Percentiles rank a stretch among this genome's conserved stretches.
Conservation (phyloP, 53 echinoderm and acorn worm species). For the Arbacia lixula region DNA sequence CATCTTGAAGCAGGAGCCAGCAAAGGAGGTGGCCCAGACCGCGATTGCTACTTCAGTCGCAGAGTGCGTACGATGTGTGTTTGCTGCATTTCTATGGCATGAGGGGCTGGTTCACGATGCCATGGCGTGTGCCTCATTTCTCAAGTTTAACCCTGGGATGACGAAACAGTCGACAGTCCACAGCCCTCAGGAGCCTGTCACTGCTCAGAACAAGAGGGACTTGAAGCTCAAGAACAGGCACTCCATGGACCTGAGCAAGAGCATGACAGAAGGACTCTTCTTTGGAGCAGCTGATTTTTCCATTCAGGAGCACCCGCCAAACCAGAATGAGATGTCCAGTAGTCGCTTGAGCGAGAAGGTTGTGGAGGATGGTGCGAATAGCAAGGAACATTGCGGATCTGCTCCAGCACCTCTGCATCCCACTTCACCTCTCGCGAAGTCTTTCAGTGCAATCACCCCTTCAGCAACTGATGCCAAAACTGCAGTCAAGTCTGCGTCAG, state of each 20-base stretch:
- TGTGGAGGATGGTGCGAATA: not conserved
- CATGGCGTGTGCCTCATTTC: constrained; percentile 96
- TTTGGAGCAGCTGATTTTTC: constrained; percentile 57
- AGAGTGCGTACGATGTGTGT: constrained; percentile 86
- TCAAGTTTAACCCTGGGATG: constrained; percentile 86
- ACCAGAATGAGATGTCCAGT: constrained; percentile 71
- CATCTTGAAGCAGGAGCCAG: constrained; percentile 66
- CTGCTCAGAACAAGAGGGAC: constrained; percentile 57
- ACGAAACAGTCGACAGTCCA: constrained; percentile 71
- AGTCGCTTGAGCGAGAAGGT: constrained; percentile 32
- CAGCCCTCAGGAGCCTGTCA: constrained; percentile 59
- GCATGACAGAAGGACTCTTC: constrained; percentile 71
- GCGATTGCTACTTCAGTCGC: constrained; percentile 93
- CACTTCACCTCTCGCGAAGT: constrained; percentile 37
- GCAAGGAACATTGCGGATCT: constrained; percentile 2
- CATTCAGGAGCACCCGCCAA: constrained; percentile 59
- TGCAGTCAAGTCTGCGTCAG: constrained; percentile 62
- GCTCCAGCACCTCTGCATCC: not conserved
- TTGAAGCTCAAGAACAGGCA: constrained; percentile 93
- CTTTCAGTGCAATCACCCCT: constrained; percentile 29
- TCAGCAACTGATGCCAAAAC: constrained; percentile 47
- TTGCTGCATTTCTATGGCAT: constrained; percentile 96
- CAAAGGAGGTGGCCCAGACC: constrained; percentile 76
- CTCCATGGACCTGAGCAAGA: constrained; percentile 91
- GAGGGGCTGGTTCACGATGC: constrained; percentile 91